phyloP scores from a whole-genome alignment of 2,113 vertebrate species.

The Chunga burmeisteri region DNA sequence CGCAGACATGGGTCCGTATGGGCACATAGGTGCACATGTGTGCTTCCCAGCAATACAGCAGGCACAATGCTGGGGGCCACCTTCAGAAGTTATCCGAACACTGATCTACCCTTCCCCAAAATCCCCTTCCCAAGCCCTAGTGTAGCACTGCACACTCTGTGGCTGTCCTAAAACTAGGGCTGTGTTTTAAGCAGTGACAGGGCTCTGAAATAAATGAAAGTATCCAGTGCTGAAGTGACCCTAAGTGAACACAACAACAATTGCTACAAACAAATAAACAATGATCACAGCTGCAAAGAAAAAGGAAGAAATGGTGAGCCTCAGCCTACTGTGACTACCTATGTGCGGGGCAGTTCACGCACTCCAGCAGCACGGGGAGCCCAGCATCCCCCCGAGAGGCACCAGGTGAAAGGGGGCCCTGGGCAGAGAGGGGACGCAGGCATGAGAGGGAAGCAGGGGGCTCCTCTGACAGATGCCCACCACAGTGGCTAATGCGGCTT shows the following conservation, averaged over 20 bases:
- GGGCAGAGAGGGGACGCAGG: background rate
- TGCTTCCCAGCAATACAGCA: background rate
- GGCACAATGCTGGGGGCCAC: accelerated
- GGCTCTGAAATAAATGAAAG: background rate
- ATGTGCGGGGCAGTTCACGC: background rate
- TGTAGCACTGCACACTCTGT: background rate
- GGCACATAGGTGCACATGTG: accelerated
- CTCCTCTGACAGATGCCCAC: background rate
- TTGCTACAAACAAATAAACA: background rate
- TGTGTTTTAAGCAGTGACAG: background rate
- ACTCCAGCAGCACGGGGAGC: background rate
- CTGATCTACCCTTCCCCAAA: background rate
- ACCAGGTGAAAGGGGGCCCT: background rate
- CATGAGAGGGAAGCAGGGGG: background rate
- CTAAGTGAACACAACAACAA: background rate
- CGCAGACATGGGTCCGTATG: background rate
- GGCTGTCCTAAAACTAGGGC: background rate
- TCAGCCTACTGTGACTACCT: background rate
- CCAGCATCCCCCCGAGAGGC: accelerated
- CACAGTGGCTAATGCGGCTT: background rate
- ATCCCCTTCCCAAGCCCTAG: background rate
- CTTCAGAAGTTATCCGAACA: background rate
- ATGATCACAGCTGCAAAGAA: background rate
- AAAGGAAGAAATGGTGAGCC: background rate
- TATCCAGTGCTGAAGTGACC: background rate